Evolutionary conservation across 2,888 invertebrate genomes (phyloP), one percentile per base, ranked within the genome.

Genomic region (Drosophila quinaria): DNA sequence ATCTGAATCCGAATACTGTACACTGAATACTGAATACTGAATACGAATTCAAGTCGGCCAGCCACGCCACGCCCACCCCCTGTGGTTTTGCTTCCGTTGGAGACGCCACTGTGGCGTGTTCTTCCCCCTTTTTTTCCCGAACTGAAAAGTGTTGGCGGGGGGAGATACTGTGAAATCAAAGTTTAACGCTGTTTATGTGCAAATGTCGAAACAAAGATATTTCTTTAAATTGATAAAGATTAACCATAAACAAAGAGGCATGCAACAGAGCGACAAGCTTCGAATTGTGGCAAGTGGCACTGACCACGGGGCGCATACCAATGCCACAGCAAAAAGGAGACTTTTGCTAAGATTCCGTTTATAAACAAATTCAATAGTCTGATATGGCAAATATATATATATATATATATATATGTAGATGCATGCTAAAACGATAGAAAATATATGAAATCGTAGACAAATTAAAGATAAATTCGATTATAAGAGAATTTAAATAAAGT

Each of bases 41-140:
- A 74, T 44, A 64, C 65, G 60, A 50, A 37, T 51, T 19, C 35
- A 37, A 22, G 4, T 22, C 22, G 22, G 22, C 17, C 39, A 52
- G 41, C 19, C 33, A 31, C 29, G 19, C 89, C 86, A 86, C 90
- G 89, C 86, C 86, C 88, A 81, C 89, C 89, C 78, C 89, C 89
- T 69, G 89, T 85, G 90, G 89, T 71, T 89, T 90, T 89, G 90
- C 90, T 89, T 89, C 89, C 89, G 89, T 90, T 89, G 85, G 75
- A 82, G 77, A 90, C 86, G 86, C 86, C 86, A 86, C 90, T 89
- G 80, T 82, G 86, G 83, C 86, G 86, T 82, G 68, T 61, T 64
- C 56, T 50, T 49, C 42, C n/a, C 25, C 51, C 22, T 22, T 11
- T 35, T 35, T 29, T n/a, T 3, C 39, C 35, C 49, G 31, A 17